Percentiles rank a stretch among this genome's conserved stretches.
These are phyloP conservation scores for Ophonus ardosiacus DNA, from an alignment of 2,888 invertebrate genomes.

Conservation along the genomic window DNA sequence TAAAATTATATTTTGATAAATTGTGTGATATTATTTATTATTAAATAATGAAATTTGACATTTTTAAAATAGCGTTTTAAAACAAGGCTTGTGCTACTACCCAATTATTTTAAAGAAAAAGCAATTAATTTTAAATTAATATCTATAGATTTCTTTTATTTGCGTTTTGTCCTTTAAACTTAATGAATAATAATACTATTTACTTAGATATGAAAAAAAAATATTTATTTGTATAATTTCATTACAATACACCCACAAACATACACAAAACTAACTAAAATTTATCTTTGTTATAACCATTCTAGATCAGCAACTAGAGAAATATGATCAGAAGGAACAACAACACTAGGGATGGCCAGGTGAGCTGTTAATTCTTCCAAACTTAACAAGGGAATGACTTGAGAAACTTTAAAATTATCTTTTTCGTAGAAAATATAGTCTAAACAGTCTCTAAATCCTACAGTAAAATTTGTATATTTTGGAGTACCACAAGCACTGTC, in stretches of 20 bases:
- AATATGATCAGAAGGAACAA: slow-evolving; percentile 96
- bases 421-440: slow-evolving; percentile 94
- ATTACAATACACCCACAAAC: not conserved
- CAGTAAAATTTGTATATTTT: slow-evolving; percentile 91
- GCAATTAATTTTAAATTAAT: too few species aligned
- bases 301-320: slow-evolving; percentile 90
- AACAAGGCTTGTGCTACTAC: too few species aligned
- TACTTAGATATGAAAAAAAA: not conserved
- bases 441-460: slow-evolving; percentile 89
- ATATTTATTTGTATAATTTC: slow-evolving; percentile 7
- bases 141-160: too few species aligned
- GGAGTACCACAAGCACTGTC: slow-evolving; percentile 92
- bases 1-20: too few species aligned
- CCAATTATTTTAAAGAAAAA: too few species aligned
- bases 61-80: too few species aligned
- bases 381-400: slow-evolving; percentile 89
- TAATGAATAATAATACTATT: too few species aligned
- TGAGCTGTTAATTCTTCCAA: slow-evolving; percentile 86
- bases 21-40: too few species aligned
- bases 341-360: slow-evolving; percentile 90
- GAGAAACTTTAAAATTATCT: slow-evolving; percentile 79
- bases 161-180: too few species aligned
- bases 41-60: too few species aligned
- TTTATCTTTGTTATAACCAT: slow-evolving; percentile 72
- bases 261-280: not conserved